phyloP scores from a whole-genome alignment of 2,113 vertebrate species.

The Amphiprion ocellaris region DNA sequence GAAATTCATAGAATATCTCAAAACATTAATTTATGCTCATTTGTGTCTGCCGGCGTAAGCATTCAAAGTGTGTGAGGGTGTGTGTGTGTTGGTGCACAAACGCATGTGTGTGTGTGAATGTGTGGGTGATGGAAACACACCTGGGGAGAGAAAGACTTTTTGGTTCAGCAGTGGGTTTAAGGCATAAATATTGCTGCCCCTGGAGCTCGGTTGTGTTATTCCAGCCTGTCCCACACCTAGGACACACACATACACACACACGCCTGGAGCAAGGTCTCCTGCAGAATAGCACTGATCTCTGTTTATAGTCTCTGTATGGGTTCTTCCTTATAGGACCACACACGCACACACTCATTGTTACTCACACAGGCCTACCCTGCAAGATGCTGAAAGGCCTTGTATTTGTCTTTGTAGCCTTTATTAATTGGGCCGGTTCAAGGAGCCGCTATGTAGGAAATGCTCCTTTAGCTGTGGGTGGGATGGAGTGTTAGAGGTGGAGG shows the following conservation, averaged over 20 bases:
- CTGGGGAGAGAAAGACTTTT: conserved; percentile 54
- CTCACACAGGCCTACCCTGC: conserved; percentile 39
- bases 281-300: conserved; percentile 77
- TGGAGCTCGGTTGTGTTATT: conserved; percentile 80
- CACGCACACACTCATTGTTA: conserved; percentile 63
- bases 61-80: conserved; percentile 10
- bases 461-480: conserved; percentile 63
- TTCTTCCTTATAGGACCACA: conserved; percentile 82
- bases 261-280: conserved; percentile 76
- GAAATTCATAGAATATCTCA: conserved; percentile 72
- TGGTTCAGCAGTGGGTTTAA: conserved; percentile 54
- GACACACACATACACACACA: conserved; percentile 55
- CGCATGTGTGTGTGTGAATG: conserved; percentile 24
- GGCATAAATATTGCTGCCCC: conserved; percentile 71
- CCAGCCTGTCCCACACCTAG: conserved; percentile 69
- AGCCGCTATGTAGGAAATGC: conserved; percentile 36
- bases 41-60: conserved; percentile 54
- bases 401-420: conserved; percentile 57
- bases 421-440: conserved; percentile 61
- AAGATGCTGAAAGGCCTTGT: conserved; percentile 51
- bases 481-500: conserved; percentile 27
- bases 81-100: background rate
- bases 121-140: conserved; percentile 60
- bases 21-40: conserved; percentile 68
- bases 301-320: conserved; percentile 80